Evolutionary conservation across 2,888 invertebrate species (phyloP).

Genomic region (Diachrysia chrysitis): DNA sequence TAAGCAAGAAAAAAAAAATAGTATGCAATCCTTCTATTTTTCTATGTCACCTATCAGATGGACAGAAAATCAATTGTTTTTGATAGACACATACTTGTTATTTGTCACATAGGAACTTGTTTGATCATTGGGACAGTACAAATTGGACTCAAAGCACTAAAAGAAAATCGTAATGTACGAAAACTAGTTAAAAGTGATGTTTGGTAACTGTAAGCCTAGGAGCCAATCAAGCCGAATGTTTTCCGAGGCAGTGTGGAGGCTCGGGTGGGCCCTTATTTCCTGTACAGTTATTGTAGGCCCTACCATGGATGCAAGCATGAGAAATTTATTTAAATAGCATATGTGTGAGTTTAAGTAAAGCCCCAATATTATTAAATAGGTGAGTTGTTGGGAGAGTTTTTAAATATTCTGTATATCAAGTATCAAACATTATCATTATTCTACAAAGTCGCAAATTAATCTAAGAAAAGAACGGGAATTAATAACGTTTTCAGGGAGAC

Average conservation of each 20-base stretch:
- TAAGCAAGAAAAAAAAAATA: too few species aligned
- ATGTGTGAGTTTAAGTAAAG: neutral
- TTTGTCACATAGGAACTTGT: too few species aligned
- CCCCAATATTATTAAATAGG: neutral
- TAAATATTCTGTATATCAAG: too few species aligned
- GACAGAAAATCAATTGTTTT: neutral
- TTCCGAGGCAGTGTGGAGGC: constrained; percentile 81
- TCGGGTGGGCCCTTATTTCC: constrained; percentile 83
- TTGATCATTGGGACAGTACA: neutral
- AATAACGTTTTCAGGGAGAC: too few species aligned
- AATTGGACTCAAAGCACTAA: constrained; percentile 5
- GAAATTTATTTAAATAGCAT: too few species aligned
- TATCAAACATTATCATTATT: too few species aligned
- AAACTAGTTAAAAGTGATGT: constrained; percentile 40
- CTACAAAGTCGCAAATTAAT: too few species aligned
- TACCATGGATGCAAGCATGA: constrained; percentile 54
- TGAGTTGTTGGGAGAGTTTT: too few species aligned
- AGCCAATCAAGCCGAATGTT: constrained; percentile 87
- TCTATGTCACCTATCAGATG: too few species aligned
- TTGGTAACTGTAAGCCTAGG: constrained; percentile 66
- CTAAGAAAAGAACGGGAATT: too few species aligned
- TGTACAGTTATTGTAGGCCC: constrained; percentile 66
- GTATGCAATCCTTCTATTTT: too few species aligned
- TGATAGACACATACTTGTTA: neutral
- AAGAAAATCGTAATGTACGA: constrained; percentile 23